A percentile compares a stretch with the other conserved stretches of the same genome.
Conservation (phyloP, 1,140 invertebrate species). For the Pemphigus obesinymphae region DNA sequence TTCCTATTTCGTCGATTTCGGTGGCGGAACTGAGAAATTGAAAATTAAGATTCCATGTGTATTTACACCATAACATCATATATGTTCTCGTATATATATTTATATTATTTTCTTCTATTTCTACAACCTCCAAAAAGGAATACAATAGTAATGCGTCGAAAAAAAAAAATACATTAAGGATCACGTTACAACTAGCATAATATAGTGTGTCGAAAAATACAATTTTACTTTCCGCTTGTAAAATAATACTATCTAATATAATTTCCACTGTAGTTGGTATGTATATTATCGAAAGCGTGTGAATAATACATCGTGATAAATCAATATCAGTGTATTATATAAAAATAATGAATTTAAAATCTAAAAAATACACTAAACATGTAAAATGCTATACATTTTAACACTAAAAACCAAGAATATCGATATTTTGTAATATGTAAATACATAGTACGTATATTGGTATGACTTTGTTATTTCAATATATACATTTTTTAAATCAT, state of each 20-base stretch:
- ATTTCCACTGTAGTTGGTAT: not conserved
- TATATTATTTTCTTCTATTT: not conserved
- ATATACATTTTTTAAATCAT: too few species aligned
- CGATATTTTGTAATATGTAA: too few species aligned
- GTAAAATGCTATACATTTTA: too few species aligned
- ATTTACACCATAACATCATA: too few species aligned
- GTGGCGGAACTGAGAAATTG: not conserved
- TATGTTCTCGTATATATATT: not conserved
- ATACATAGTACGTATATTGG: too few species aligned
- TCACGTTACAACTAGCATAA: too few species aligned
- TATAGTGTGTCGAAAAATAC: not conserved
- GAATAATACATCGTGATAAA: not conserved
- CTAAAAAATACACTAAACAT: too few species aligned
- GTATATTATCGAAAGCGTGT: not conserved
- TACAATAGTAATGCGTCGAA: not conserved
- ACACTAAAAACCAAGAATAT: too few species aligned
- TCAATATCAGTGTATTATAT: too few species aligned
- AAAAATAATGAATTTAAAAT: too few species aligned
- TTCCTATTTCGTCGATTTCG: not conserved
- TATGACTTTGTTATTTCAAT: too few species aligned
- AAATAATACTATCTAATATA: conserved; percentile 13
- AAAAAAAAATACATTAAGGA: not conserved
- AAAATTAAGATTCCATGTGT: conserved; percentile 11
- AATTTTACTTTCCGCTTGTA: not conserved
- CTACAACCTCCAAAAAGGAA: not conserved